Base-by-base conservation (phyloP, 1,140 invertebrate genomes). In the Chrysopa pallens region DNA sequence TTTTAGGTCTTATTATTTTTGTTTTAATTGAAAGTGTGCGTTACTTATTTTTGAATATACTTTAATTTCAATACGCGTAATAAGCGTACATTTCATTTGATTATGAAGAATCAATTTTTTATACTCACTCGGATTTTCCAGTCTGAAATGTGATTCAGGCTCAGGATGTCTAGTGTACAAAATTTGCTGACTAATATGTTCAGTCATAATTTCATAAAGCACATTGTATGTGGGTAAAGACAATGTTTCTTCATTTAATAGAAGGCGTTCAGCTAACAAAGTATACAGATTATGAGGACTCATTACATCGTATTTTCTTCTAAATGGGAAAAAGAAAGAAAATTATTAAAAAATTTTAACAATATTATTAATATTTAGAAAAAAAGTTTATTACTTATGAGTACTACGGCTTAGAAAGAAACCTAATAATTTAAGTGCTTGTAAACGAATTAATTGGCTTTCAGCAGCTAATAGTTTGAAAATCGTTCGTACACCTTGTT, bases 161-260 rank as follows among this genome's bases (percentile, higher is more conserved):
- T 96, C 90, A 1, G 87, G 78, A 63, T 94, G 90, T 58, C 82
- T 78, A 8, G 84, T 82, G 58, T 89, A 88, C 14, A 91, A 64
- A 51, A 96, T 90, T 63, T 95, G 88, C 60, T 93, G 87, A 42
- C 82, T 88, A 47, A 98, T 91, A 56, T 93, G 85, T 62, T 98
- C 94, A 1, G 91, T 95, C 69, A 98, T 77, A 56, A 96, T 88
- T 76, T 99, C 95, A 67, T 95, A 98, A n/a, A 99, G 75, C 45
- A 93, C 92, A 69, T 98, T 97, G 70, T 99, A 99, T 8, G 88
- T 94, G 33, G 91, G 80, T 58, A 97, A 67, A 13, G 88, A 80
- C 13, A 98, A 70, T 12, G 80, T 81, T 60, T 88, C 86, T 55
- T 89, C 83, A 57, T 94, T 87, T 6, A 92, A 62, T 45, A 94